Base-by-base conservation (phyloP, 2,888 invertebrate genomes). In the Cheilosia vulpina region DNA sequence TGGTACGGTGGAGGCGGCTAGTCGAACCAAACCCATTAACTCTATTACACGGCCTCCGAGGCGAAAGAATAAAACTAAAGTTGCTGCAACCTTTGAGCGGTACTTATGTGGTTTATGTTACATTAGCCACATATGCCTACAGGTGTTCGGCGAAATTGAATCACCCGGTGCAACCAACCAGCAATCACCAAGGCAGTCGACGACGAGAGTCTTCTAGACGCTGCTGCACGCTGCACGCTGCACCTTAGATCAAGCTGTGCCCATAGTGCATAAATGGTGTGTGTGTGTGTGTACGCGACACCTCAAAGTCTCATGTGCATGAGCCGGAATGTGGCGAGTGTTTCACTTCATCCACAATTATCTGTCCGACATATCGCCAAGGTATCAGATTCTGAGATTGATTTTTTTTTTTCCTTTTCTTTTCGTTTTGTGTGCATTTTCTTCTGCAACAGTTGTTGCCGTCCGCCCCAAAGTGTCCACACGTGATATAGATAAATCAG, bases 31-130 rank as follows among this genome's bases (percentile, higher is more conserved):
- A 75, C 63, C 84, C 80, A 85, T 85, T 85, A 80, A 85, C 76
- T 85, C 47, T 72, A 81, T 81, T 85, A 58, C 85, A 62, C 66
- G 76, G 76, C 81, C 80, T 81, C 57, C 62, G 52, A 85, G 80
- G 85, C 72, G 57, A 77, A 85, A 76, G 85, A 85, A 85, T 85
- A 77, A 85, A 85, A 81, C 81, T 85, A 81, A 85, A 85, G 72
- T 68, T 72, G 72, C 65, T 72, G 63, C 85, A 85, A 85, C 80
- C 85, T 85, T 85, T 85, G 80, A 85, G 85, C 81, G 85, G 85
- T 81, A 85, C 85, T 85, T 85, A 85, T 81, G 85, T 85, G 81
- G 85, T 81, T 85, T 85, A 85, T 85, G 85, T 85, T 85, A 85
- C 85, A 85, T 85, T 85, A 85, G 76, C 81, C 81, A 81, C 85